Conservation (phyloP, 2,888 invertebrate genomes). For the Allophyes oxyacanthae region DNA sequence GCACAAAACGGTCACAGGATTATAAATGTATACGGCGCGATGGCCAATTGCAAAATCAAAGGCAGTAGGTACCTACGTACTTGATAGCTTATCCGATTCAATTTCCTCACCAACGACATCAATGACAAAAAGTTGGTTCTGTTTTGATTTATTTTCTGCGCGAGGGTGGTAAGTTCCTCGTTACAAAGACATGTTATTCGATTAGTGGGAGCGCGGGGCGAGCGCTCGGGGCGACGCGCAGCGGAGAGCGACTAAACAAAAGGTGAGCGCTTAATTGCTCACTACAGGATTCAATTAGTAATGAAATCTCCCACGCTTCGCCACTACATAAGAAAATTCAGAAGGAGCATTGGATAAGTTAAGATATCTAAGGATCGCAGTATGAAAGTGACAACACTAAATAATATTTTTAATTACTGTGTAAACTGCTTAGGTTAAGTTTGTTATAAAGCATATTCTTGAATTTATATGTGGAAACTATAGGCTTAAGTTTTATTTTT, state of each 20-base stretch:
- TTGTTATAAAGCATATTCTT: too few relatives aligned
- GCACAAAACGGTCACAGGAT: too few relatives aligned
- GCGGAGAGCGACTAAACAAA: background rate
- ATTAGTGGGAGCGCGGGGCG: background rate
- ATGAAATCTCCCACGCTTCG: background rate
- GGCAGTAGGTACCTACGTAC: too few relatives aligned
- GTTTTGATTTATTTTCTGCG: background rate
- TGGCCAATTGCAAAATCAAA: too few relatives aligned
- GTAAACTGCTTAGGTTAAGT: too few relatives aligned
- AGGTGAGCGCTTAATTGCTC: constrained; percentile 10
- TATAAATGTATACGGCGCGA: too few relatives aligned
- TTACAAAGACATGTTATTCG: background rate
- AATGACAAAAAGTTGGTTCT: constrained; percentile 4
- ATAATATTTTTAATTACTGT: too few relatives aligned
- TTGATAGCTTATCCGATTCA: constrained; percentile 6
- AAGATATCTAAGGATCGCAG: too few relatives aligned
- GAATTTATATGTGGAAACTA: too few relatives aligned
- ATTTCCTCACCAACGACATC: constrained; percentile 7
- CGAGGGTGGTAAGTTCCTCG: constrained; percentile 1
- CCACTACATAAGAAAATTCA: background rate
- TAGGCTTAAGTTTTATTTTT: too few relatives aligned
- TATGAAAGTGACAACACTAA: too few relatives aligned
- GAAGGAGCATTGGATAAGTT: too few relatives aligned
- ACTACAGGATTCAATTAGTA: constrained; percentile 8
- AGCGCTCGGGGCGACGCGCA: background rate